Evolutionary conservation across 2,888 invertebrate genomes (phyloP), one percentile per base, ranked within the genome.

Genomic region (Apotomis betuletana): DNA sequence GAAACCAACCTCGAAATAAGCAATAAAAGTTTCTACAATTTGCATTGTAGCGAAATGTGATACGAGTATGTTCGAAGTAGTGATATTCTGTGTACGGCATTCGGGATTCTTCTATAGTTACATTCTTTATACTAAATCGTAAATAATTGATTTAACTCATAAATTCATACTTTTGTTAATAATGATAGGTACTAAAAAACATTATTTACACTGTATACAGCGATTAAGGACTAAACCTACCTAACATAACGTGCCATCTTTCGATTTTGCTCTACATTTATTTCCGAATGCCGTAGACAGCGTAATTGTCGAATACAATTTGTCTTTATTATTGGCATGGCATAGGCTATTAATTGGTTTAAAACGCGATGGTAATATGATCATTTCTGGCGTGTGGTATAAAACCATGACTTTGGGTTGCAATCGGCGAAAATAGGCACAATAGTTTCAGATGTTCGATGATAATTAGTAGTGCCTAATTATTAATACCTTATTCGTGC

Each of bases 251-350:
- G 12, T 9, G 49, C 46, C 46, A 46, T 46, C 0, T 49, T 49
- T 8, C 1, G 6, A 49, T 41, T 41, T 41, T 6, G 41, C 41
- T 3, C 38, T 15, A 46, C 46, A 44, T 5, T 36, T 15, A n/a
- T 27, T 71, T 62, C 57, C 51, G 67, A 67, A 67, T 52, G 57
- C 55, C 46, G 67, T 27, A 46, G 27, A 27, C 46, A 60, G 13
- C 15, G 12, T 15, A 51, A 62, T n/a, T 44, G 62, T 67, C 41
- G 10, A 62, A 61, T 51, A 44, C 70, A 36, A 67, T 52, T 71
- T 58, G 67, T 58, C 57, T 51, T 58, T 67, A 61, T 67, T 51
- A 62, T 57, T 41, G 5, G 0, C 15, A 51, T 41, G 5, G 1
- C 15, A 10, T 3, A 49, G 4, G 6, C 10, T 10, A 15, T 60